Evolutionary conservation across 2,797 vertebrate species (phyloP).

Genomic region (Clamator glandarius): DNA sequence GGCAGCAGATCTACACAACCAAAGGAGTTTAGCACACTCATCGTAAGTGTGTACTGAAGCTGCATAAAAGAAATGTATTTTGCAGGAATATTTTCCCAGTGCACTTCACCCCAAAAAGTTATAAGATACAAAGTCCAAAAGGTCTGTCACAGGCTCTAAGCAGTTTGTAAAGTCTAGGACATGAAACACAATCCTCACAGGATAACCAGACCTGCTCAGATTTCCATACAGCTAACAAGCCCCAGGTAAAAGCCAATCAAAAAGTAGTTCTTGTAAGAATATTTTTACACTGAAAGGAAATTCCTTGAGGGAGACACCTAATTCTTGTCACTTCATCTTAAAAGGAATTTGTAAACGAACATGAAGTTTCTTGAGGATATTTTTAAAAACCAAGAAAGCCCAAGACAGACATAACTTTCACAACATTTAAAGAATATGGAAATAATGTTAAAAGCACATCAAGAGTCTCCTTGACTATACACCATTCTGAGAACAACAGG

Average conservation of each 20-base stretch:
- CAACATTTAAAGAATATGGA: neutral
- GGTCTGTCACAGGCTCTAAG: neutral
- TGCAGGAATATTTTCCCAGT: neutral
- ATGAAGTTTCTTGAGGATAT: neutral
- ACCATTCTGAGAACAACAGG: neutral
- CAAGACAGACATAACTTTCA: neutral
- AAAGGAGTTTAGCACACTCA: neutral
- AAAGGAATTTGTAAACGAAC: constrained; percentile 6
- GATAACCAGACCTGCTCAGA: neutral
- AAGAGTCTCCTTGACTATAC: neutral
- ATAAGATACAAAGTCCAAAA: neutral
- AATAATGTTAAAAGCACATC: neutral
- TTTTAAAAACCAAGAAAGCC: neutral
- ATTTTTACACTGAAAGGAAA: neutral
- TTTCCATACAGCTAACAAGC: neutral
- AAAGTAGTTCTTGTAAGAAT: neutral
- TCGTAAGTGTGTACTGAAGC: neutral
- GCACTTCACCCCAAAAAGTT: neutral
- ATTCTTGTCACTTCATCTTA: neutral
- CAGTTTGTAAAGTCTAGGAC: neutral
- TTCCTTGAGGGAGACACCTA: neutral
- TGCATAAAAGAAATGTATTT: neutral
- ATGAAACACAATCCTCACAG: neutral
- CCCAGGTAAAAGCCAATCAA: neutral
- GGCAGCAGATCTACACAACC: neutral